Conservation (phyloP, 2,113 vertebrate species). For the Cettia cetti region DNA sequence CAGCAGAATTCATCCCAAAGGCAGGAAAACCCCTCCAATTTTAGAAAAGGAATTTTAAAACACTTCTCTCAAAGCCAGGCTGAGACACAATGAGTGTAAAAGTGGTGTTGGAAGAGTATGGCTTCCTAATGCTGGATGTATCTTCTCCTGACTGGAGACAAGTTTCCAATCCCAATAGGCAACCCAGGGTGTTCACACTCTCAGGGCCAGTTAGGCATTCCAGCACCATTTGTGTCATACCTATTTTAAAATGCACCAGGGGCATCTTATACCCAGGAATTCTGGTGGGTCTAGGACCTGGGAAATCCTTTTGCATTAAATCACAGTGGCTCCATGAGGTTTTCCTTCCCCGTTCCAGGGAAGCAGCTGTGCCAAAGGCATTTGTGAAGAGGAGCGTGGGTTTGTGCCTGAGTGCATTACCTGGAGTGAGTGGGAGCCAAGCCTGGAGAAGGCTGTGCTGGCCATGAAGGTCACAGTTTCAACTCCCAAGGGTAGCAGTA, state of each 20-base stretch:
- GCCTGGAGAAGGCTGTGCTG: neutral
- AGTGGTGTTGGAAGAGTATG: neutral
- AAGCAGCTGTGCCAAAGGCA: neutral
- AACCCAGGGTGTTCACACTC: neutral
- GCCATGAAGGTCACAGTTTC: neutral
- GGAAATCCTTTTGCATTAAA: neutral
- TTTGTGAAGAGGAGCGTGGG: accelerated
- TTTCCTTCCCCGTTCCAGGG: neutral
- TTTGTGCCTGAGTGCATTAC: neutral
- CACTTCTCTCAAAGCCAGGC: neutral
- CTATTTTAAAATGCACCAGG: neutral
- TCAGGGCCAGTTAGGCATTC: neutral
- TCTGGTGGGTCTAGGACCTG: too few species aligned
- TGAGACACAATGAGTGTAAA: neutral
- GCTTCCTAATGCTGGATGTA: neutral
- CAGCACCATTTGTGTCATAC: neutral
- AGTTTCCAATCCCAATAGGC: neutral
- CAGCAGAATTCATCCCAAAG: neutral
- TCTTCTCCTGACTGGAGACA: neutral
- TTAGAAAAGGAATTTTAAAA: neutral
- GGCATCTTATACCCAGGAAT: neutral
- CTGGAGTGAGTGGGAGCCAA: accelerated
- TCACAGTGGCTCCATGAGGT: neutral
- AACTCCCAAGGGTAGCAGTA: accelerated
- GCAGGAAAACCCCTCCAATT: neutral